Evolutionary conservation across 2,797 vertebrate species (phyloP).

Genomic region (Parauchenoglanis ngamensis): DNA sequence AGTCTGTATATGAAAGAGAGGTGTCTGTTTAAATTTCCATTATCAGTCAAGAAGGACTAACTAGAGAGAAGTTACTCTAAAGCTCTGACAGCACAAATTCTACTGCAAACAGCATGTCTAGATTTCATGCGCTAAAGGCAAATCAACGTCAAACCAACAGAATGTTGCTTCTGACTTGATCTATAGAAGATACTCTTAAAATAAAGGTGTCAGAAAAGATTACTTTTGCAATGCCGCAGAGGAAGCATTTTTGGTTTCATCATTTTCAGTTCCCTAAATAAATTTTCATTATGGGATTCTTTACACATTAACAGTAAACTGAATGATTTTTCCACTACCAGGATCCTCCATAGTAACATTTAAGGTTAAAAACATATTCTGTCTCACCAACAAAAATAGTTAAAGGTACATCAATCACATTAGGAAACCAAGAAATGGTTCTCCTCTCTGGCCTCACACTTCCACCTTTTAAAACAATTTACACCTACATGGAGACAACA

Average conservation of each 20-base stretch:
- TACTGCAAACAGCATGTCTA: conserved; percentile 13
- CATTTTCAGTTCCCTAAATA: background rate
- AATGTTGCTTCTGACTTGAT: background rate
- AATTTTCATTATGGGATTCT: background rate
- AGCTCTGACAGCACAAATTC: conserved; percentile 14
- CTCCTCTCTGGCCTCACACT: background rate
- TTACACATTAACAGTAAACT: background rate
- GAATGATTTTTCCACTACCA: background rate
- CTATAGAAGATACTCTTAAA: background rate
- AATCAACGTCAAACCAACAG: background rate
- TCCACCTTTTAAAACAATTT: background rate
- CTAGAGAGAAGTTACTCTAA: conserved; percentile 7
- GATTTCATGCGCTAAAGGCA: conserved; percentile 26
- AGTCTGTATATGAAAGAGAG: conserved; percentile 66
- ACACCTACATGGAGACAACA: background rate
- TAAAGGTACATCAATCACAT: background rate
- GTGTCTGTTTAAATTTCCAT: conserved; percentile 36
- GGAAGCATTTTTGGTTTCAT: background rate
- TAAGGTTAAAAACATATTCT: background rate
- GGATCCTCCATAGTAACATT: background rate
- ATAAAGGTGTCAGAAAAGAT: conserved; percentile 8
- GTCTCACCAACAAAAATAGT: background rate
- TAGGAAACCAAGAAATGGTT: background rate
- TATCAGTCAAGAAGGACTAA: conserved; percentile 9
- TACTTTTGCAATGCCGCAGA: conserved; percentile 3